Conservation (phyloP, 2,113 vertebrate species). For the Sceloporus tristichus region DNA sequence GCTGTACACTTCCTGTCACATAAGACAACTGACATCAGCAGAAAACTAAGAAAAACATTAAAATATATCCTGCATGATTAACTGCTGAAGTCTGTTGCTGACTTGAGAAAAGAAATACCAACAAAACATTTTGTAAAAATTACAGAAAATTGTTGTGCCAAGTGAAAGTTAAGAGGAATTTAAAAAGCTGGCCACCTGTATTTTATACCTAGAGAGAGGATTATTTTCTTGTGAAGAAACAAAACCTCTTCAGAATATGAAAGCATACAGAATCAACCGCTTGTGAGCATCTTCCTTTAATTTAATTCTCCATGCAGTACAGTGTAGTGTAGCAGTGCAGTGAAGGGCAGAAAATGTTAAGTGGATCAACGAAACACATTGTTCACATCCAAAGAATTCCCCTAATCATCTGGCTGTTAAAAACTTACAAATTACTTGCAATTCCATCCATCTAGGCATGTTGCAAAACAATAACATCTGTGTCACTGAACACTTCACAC, state of each 20-base stretch:
- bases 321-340: neutral
- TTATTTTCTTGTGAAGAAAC: slow-evolving; percentile 40
- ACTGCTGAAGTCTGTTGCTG: slow-evolving; percentile 27
- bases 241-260: slow-evolving; percentile 27
- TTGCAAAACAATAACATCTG: slow-evolving; percentile 58
- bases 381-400: slow-evolving; percentile 7
- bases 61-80: slow-evolving; percentile 32
- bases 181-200: neutral
- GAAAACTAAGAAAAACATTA: slow-evolving; percentile 15
- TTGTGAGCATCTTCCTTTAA: slow-evolving; percentile 23
- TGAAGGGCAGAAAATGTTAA: slow-evolving; percentile 51
- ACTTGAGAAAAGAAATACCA: slow-evolving; percentile 15
- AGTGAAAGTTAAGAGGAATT: neutral
- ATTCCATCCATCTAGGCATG: slow-evolving; percentile 59
- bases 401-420: slow-evolving; percentile 51
- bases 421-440: slow-evolving; percentile 54
- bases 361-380: slow-evolving; percentile 29
- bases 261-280: neutral
- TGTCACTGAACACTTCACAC: slow-evolving; percentile 57
- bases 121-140: slow-evolving; percentile 9
- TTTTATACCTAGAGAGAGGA: neutral
- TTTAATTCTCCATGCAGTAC: neutral
- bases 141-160: neutral
- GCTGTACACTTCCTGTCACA: slow-evolving; percentile 33
- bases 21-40: slow-evolving; percentile 47